These are phyloP conservation scores for Prorops nasuta DNA, from an alignment of 1,140 invertebrate species.

Conservation along the genomic window DNA sequence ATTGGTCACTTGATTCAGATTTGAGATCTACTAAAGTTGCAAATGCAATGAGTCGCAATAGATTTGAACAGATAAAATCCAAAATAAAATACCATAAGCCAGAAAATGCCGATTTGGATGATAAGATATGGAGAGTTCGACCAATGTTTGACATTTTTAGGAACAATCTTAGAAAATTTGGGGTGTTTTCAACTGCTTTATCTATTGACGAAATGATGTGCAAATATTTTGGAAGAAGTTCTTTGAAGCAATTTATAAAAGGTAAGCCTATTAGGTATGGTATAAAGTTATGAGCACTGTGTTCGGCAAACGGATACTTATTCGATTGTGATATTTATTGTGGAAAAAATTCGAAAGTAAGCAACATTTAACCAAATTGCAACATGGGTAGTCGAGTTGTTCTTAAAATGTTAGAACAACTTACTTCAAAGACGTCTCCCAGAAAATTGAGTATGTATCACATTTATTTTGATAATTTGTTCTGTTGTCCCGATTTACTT, in stretches of 20 bases:
- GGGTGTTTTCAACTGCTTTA: constrained; percentile 47
- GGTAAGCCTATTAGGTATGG: constrained; percentile 44
- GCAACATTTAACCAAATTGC: neutral
- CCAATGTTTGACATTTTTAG: neutral
- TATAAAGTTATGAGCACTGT: constrained; percentile 38
- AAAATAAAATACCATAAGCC: constrained; percentile 16
- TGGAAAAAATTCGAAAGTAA: constrained; percentile 1
- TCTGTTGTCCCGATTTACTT: neutral
- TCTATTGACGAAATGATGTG: constrained; percentile 11
- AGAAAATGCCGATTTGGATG: constrained; percentile 6
- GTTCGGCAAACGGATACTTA: neutral
- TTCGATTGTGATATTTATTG: constrained; percentile 5
- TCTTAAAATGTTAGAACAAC: constrained; percentile 3
- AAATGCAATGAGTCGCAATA: constrained; percentile 14
- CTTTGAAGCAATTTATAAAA: neutral
- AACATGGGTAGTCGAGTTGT: neutral
- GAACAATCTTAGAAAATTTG: constrained; percentile 28
- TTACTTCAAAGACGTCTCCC: neutral
- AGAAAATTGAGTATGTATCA: neutral
- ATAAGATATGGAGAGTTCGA: constrained; percentile 4
- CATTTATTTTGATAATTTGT: constrained; percentile 5
- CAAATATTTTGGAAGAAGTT: neutral
- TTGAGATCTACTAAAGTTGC: constrained; percentile 7
- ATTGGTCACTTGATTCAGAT: constrained; percentile 16
- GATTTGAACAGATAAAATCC: constrained; percentile 15